Evolutionary conservation across 2,797 vertebrate species (phyloP).

Genomic region (Acanthiza pusilla): DNA sequence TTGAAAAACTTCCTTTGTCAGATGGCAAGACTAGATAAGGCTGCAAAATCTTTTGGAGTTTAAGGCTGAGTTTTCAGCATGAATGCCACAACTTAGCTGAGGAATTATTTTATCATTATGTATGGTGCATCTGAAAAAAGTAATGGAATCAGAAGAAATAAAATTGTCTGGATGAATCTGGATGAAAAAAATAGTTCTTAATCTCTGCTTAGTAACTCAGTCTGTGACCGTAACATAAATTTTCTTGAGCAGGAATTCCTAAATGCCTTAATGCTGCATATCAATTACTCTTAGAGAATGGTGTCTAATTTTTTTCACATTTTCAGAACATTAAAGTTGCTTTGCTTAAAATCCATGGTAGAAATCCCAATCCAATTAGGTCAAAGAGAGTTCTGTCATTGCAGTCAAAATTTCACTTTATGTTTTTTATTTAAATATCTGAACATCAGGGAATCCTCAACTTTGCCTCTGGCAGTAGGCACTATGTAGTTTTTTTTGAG

Average conservation of each 20-base stretch:
- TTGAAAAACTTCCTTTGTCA: neutral
- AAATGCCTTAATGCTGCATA: neutral
- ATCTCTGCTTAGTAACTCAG: neutral
- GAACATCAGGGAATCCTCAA: neutral
- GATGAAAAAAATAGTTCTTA: neutral
- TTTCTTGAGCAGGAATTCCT: neutral
- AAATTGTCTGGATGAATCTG: neutral
- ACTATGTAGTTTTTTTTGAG: neutral
- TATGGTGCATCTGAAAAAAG: neutral
- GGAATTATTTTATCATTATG: neutral
- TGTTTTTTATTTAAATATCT: neutral
- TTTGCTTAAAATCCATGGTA: neutral
- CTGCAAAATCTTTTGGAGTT: neutral
- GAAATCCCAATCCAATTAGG: neutral
- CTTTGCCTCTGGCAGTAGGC: neutral
- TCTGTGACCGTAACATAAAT: neutral
- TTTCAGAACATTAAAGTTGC: neutral
- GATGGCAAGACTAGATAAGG: neutral
- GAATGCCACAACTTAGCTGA: neutral
- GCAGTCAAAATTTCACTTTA: neutral
- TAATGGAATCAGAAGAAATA: neutral
- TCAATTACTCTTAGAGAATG: neutral
- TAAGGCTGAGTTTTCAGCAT: neutral
- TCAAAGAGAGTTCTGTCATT: neutral
- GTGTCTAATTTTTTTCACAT: neutral